These are phyloP conservation scores for Halyomorpha halys DNA, from an alignment of 1,140 invertebrate species.

Conservation along the genomic window DNA sequence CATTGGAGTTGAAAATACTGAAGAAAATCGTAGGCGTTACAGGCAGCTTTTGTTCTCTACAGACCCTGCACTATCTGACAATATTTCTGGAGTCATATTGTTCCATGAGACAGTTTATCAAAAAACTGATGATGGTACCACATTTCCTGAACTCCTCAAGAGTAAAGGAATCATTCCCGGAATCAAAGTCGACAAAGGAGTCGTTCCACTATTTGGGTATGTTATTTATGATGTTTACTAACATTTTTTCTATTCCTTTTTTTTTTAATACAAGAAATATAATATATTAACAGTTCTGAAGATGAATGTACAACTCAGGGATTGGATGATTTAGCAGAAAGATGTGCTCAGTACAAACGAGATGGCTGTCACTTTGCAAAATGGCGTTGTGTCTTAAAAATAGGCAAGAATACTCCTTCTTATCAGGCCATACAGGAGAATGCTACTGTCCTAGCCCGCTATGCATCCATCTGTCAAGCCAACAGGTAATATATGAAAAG, in stretches of 20 bases:
- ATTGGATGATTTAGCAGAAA: slow-evolving; percentile 50
- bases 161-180: slow-evolving; percentile 31
- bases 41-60: slow-evolving; percentile 84
- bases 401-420: slow-evolving; percentile 49
- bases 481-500: slow-evolving; percentile 7
- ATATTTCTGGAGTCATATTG: slow-evolving; percentile 47
- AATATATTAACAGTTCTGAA: slow-evolving; percentile 34
- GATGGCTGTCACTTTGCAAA: slow-evolving; percentile 62
- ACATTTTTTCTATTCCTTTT: background rate
- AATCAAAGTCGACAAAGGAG: slow-evolving; percentile 36
- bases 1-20: slow-evolving; percentile 75
- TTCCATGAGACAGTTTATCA: slow-evolving; percentile 63
- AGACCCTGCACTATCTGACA: slow-evolving; percentile 38
- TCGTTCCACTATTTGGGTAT: slow-evolving; percentile 39
- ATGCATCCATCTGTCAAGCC: slow-evolving; percentile 25
- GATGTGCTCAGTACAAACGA: slow-evolving; percentile 59
- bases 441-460: slow-evolving; percentile 56
- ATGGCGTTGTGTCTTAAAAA: slow-evolving; percentile 61
- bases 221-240: slow-evolving; percentile 29
- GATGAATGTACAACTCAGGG: slow-evolving; percentile 59
- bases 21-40: slow-evolving; percentile 66
- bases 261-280: slow-evolving; percentile 21
- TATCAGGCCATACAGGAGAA: slow-evolving; percentile 55
- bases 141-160: slow-evolving; percentile 40
- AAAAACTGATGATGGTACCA: slow-evolving; percentile 42